These are phyloP conservation scores for Thryonomys swinderianus DNA, from an alignment of 2,113 vertebrate genomes.

Conservation along the genomic window DNA sequence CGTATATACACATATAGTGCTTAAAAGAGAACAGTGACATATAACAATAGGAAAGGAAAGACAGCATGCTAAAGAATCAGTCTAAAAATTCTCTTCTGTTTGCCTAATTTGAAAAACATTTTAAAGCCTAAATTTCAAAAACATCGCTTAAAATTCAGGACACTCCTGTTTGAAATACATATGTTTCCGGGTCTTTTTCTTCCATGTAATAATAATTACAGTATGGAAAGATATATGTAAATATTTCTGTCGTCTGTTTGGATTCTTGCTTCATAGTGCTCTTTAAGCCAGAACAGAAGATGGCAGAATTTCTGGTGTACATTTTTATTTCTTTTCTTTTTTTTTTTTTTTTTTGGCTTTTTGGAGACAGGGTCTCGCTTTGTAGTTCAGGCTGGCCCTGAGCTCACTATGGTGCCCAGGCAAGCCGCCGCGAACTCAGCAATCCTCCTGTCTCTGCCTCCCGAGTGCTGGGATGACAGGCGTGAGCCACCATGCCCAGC, in stretches of 20 bases:
- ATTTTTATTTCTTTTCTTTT: background rate
- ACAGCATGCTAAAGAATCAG: background rate
- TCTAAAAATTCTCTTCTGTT: background rate
- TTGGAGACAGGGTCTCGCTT: too few species aligned
- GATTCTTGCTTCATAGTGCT: background rate
- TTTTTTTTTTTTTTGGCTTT: too few species aligned
- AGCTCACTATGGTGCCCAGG: too few species aligned
- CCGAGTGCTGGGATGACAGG: too few species aligned
- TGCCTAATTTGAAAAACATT: background rate
- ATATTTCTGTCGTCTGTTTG: background rate
- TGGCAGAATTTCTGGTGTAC: background rate
- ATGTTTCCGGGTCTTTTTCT: background rate
- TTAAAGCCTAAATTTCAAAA: background rate
- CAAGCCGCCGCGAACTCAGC: too few species aligned
- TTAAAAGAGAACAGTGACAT: slow-evolving; percentile 17
- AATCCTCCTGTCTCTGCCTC: too few species aligned
- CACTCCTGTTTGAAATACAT: background rate
- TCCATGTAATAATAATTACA: background rate
- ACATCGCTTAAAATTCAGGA: background rate
- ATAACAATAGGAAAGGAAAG: background rate
- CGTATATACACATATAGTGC: background rate
- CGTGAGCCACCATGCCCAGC: too few species aligned
- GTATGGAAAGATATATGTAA: background rate
- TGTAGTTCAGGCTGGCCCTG: too few species aligned
- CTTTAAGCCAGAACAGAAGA: background rate